Evolutionary conservation across 2,797 vertebrate genomes (phyloP).

Genomic region (Spheniscus humboldti): DNA sequence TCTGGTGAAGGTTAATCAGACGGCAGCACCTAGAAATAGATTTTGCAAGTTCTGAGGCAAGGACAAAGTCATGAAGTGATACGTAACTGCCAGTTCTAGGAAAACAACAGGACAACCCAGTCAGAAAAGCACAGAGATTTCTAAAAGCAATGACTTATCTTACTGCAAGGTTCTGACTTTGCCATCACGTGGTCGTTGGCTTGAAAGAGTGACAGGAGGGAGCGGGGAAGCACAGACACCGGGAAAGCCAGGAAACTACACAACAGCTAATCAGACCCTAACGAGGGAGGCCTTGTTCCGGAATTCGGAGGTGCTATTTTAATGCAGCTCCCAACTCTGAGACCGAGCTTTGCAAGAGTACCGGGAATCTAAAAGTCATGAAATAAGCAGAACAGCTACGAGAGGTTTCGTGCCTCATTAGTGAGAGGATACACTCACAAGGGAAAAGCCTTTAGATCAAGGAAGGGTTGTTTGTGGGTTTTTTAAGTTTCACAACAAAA

Average conservation of each 20-base stretch:
- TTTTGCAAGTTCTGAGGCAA: not conserved
- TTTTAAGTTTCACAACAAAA: not conserved
- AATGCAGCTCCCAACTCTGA: not conserved
- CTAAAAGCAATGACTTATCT: not conserved
- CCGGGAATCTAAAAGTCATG: not conserved
- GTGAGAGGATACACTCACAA: fast-evolving
- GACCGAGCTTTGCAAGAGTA: not conserved
- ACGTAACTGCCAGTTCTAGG: not conserved
- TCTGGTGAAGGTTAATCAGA: not conserved
- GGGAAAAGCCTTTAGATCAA: not conserved
- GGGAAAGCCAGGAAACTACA: not conserved
- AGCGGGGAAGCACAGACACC: not conserved
- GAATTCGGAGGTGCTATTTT: not conserved
- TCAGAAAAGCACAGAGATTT: not conserved
- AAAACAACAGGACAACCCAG: not conserved
- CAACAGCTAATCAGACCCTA: not conserved
- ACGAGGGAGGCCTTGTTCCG: not conserved
- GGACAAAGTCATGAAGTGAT: not conserved
- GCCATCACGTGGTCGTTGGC: not conserved
- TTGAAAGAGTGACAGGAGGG: not conserved
- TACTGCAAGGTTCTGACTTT: not conserved
- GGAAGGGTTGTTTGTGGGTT: not conserved
- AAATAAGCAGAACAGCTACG: not conserved
- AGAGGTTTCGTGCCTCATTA: not conserved
- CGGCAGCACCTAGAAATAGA: not conserved